phyloP scores from a whole-genome alignment of 2,888 invertebrate species.

The Drosophila limbata region DNA sequence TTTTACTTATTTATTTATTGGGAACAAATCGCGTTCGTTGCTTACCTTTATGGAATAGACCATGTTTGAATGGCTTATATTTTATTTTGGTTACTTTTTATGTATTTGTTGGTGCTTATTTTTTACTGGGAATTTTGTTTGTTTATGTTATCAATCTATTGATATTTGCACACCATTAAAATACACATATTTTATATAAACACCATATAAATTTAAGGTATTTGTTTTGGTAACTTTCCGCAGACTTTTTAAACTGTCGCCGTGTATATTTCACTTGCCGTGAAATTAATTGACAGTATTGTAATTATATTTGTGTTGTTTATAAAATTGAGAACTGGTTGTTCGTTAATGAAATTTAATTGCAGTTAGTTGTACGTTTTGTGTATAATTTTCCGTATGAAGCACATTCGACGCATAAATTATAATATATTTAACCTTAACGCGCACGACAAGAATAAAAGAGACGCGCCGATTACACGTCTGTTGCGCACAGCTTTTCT shows the following conservation, averaged over 20 bases:
- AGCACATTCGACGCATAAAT: constrained; percentile 18
- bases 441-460: constrained; percentile 19
- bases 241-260: constrained; percentile 24
- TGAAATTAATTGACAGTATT: constrained; percentile 25
- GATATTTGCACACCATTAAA: constrained; percentile 9
- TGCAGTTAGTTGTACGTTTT: constrained; percentile 12
- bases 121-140: constrained; percentile 32
- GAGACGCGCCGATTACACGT: constrained; percentile 37
- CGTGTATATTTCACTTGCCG: constrained; percentile 21
- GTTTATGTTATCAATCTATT: constrained; percentile 21
- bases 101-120: background rate
- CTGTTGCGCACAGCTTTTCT: constrained; percentile 47
- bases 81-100: constrained; percentile 11
- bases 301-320: constrained; percentile 3
- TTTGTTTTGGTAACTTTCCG: constrained; percentile 22
- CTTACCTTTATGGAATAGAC: constrained; percentile 79
- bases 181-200: constrained; percentile 15
- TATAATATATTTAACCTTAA: constrained; percentile 24
- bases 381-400: constrained; percentile 24
- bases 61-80: constrained; percentile 47
- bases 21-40: constrained; percentile 14
- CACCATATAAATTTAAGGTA: constrained; percentile 6
- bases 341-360: constrained; percentile 20
- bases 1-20: constrained; percentile 2
- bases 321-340: constrained; percentile 37